phyloP scores from a whole-genome alignment of 2,888 invertebrate species.

The Leistus spinibarbis region DNA sequence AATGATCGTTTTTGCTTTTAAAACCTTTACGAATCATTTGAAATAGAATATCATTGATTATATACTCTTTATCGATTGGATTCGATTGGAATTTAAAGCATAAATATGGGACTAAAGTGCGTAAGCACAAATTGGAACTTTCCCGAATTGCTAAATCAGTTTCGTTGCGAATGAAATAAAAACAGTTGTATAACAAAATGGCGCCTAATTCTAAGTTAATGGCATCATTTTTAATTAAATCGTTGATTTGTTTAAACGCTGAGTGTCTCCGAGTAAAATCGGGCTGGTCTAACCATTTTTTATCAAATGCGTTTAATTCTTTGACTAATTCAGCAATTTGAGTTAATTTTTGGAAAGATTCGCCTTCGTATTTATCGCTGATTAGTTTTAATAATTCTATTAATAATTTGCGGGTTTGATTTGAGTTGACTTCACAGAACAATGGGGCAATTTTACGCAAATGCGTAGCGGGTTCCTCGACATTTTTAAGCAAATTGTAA shows the following conservation, averaged over 20 bases:
- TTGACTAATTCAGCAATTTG: conserved; percentile 61
- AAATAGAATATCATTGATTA: conserved; percentile 77
- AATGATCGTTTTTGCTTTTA: conserved; percentile 70
- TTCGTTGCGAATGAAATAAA: conserved; percentile 75
- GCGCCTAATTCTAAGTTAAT: conserved; percentile 71
- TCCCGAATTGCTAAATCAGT: conserved; percentile 85
- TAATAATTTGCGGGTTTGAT: conserved; percentile 72
- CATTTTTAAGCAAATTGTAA: conserved; percentile 74
- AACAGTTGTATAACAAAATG: conserved; percentile 81
- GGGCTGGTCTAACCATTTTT: conserved; percentile 90
- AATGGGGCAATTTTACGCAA: conserved; percentile 73
- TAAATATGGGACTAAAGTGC: conserved; percentile 69
- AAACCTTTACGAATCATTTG: conserved; percentile 75
- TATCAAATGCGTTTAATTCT: conserved; percentile 86
- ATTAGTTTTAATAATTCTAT: conserved; percentile 68
- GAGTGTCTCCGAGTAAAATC: conserved; percentile 83
- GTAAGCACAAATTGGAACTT: conserved; percentile 75
- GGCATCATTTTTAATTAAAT: conserved; percentile 58
- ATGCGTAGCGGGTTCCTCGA: conserved; percentile 68
- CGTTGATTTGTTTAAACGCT: conserved; percentile 71
- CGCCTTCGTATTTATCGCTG: conserved; percentile 59
- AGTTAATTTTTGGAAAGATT: background rate
- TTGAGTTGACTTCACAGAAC: conserved; percentile 69
- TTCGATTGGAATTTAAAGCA: conserved; percentile 62
- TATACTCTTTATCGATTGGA: conserved; percentile 65